phyloP scores from a whole-genome alignment of 2,888 invertebrate species.

The Ophion ellenae region DNA sequence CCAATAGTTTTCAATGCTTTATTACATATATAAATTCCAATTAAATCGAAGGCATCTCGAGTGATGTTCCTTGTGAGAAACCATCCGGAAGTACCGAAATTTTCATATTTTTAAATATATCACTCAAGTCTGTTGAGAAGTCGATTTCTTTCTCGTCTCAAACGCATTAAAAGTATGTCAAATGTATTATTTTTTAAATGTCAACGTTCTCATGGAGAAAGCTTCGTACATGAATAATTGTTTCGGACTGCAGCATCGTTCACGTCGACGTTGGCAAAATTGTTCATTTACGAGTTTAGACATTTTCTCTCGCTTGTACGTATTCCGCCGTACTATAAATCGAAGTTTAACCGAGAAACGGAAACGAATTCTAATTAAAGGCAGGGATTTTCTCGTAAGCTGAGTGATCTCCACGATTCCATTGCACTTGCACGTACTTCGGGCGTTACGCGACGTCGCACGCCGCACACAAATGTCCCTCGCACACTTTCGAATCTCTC shows the following conservation, averaged over 20 bases:
- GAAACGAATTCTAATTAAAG: conserved; percentile 65
- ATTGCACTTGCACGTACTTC: conserved; percentile 61
- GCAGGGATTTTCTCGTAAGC: conserved; percentile 43
- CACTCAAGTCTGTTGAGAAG: too few relatives aligned
- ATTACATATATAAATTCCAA: too few relatives aligned
- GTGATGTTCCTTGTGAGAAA: too few relatives aligned
- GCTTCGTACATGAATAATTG: too few relatives aligned
- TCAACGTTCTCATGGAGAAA: too few relatives aligned
- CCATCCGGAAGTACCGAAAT: too few relatives aligned
- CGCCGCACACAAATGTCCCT: conserved; percentile 57
- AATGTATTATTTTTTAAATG: background rate
- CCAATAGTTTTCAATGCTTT: too few relatives aligned
- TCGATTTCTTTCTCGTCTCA: too few relatives aligned
- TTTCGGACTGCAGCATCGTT: background rate
- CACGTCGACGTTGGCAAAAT: background rate
- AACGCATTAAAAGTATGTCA: too few relatives aligned
- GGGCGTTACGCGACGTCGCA: conserved; percentile 54
- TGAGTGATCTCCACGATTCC: conserved; percentile 57
- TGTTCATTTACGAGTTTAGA: background rate
- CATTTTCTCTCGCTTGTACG: background rate
- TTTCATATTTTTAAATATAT: too few relatives aligned
- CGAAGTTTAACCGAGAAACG: conserved; percentile 37
- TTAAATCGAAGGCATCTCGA: too few relatives aligned
- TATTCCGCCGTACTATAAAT: background rate
- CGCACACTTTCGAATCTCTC: conserved; percentile 38